Evolutionary conservation across 2,113 vertebrate species (phyloP).

Genomic region (Otus sunia): DNA sequence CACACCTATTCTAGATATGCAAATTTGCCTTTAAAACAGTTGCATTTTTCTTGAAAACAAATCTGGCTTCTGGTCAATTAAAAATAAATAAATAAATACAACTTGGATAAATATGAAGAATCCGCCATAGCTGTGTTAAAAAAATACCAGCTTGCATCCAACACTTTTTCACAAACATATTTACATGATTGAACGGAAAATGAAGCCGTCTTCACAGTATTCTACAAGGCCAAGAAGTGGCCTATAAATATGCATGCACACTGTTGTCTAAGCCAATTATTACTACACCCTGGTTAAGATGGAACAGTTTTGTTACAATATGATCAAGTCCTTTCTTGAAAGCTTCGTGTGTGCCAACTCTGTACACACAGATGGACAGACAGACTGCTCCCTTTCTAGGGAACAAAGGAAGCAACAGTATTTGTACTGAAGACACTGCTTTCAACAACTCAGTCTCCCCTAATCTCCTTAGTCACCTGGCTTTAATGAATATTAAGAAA

Average conservation of each 20-base stretch:
- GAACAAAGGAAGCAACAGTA: neutral
- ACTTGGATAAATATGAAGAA: neutral
- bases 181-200: neutral
- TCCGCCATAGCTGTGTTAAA: neutral
- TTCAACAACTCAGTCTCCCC: neutral
- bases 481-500: neutral
- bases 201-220: neutral
- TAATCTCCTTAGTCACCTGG: neutral
- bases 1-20: neutral
- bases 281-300: neutral
- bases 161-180: neutral
- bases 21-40: neutral
- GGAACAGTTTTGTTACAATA: neutral
- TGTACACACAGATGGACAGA: neutral
- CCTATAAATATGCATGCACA: neutral
- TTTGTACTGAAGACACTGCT: neutral
- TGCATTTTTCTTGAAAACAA: neutral
- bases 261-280: neutral
- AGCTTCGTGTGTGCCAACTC: neutral
- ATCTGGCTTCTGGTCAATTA: neutral
- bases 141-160: neutral
- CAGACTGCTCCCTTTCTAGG: neutral
- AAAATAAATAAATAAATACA: neutral
- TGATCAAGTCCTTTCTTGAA: neutral
- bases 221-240: neutral